Base-by-base conservation (phyloP, 2,888 invertebrate genomes). In the Mechanitis messenoides region DNA sequence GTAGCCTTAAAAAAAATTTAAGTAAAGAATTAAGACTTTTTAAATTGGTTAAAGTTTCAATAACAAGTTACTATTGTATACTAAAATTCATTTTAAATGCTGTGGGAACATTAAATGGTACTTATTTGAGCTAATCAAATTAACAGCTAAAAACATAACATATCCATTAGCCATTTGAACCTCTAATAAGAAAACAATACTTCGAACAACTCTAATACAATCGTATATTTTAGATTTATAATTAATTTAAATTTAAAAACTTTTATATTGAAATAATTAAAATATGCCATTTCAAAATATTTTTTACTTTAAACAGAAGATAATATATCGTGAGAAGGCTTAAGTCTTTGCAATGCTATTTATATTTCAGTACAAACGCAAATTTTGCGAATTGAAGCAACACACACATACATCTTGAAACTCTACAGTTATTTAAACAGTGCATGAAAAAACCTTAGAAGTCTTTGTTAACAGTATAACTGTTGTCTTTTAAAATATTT, bases 131-230 rank as follows among this genome's bases (percentile, higher is more conserved):
- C 81, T 89, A 88, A 89, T 88, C 84, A 74, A 87, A 86, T 87
- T 86, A 87, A 83, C 88, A 82, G 76, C 67, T 75, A 68, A 69
- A 75, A 82, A 85, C 87, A 87, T 76, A 84, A 77, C 81, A 81
- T 83, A 73, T 84, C 84, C 87, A 89, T 88, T 88, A 87, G 42
- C 9, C 42, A 3, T 11, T 35, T 42, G 31, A 74, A 62, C 65
- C 74, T 75, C 72, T 77, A 78, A 81, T 83, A 84, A 81, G 73
- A 74, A 72, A 73, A 71, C 70, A 69, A 64, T 68, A 61, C 50
- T 63, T 42, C 6, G 42, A 9, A 42, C 11, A 9, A 9, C 35
- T 35, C 35, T 35, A 35, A 6, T 42, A 42, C 9, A 9, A 42
- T 9, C 11, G 9, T 42, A 11, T 9, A 11, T 42, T 42, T 9